These are phyloP conservation scores for Verasper variegatus DNA, from an alignment of 2,113 vertebrate species.

Conservation along the genomic window DNA sequence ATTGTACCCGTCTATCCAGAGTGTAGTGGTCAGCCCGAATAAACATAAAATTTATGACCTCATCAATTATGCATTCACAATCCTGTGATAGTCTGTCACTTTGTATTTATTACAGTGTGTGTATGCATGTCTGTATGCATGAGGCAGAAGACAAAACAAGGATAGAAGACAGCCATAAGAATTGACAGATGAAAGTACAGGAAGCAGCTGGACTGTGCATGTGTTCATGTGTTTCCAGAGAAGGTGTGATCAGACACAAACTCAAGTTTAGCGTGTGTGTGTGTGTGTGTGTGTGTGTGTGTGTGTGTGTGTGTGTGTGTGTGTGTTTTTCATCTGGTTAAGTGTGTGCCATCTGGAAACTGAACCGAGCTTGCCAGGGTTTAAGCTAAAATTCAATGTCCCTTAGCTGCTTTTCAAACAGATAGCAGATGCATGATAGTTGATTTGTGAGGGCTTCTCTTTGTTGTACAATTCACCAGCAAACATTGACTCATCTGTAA, in stretches of 20 bases:
- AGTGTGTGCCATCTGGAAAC: conserved; percentile 77
- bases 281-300: not conserved
- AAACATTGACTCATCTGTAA: too few species aligned
- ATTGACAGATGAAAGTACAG: not conserved
- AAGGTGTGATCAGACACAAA: not conserved
- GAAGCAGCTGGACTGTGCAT: not conserved
- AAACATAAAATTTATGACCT: conserved; percentile 37
- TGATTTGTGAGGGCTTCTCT: not conserved
- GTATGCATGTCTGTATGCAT: conserved; percentile 13
- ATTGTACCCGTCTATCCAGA: not conserved
- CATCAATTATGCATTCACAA: conserved; percentile 55
- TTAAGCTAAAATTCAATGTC: conserved; percentile 40
- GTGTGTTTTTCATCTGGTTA: conserved; percentile 67
- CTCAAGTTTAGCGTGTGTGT: conserved; percentile 1
- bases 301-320: too few species aligned
- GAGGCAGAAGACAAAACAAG: conserved; percentile 18
- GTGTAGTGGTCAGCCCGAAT: conserved; percentile 20
- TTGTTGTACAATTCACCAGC: too few species aligned
- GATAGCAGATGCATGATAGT: not conserved
- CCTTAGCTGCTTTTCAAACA: conserved; percentile 9
- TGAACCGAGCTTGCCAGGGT: conserved; percentile 62
- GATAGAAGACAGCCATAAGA: conserved; percentile 11
- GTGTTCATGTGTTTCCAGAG: not conserved
- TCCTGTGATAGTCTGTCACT: conserved; percentile 38
- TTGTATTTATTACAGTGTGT: conserved; percentile 39